Conservation (phyloP, 2,888 invertebrate species). For the Drosophila neotestacea region DNA sequence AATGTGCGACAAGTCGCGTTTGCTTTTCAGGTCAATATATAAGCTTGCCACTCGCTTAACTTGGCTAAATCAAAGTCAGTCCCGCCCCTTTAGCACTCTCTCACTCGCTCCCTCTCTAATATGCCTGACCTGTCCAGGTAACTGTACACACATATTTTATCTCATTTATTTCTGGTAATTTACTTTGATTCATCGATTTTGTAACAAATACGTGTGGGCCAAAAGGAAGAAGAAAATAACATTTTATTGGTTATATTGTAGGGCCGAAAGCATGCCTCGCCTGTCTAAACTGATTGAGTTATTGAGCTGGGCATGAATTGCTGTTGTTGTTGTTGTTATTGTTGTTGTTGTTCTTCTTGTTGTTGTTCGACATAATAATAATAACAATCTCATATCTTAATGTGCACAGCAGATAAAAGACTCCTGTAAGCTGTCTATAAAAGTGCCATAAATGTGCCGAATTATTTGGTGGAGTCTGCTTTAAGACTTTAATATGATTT, state of each 20-base stretch:
- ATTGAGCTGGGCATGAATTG: conserved; percentile 58
- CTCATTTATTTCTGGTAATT: conserved; percentile 81
- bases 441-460: conserved; percentile 25
- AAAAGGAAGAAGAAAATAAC: conserved; percentile 32
- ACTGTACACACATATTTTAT: conserved; percentile 66
- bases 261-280: conserved; percentile 3
- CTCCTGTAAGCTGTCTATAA: conserved; percentile 23
- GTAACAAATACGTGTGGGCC: conserved; percentile 61
- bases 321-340: conserved; percentile 20
- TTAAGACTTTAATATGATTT: conserved; percentile 64
- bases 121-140: conserved; percentile 37
- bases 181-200: conserved; percentile 81
- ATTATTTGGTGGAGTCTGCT: conserved; percentile 9
- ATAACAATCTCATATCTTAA: conserved; percentile 55
- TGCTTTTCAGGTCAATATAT: conserved; percentile 40
- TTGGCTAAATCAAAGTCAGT: conserved; percentile 51
- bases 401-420: conserved; percentile 42
- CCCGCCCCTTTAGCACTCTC: background rate
- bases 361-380: conserved; percentile 60
- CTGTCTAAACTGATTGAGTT: conserved; percentile 73
- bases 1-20: conserved; percentile 42
- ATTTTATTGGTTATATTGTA: conserved; percentile 48
- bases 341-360: conserved; percentile 6
- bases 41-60: conserved; percentile 31
- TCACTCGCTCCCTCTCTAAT: background rate